Percentiles rank a stretch among this genome's conserved stretches.
Evolutionary conservation across 2,888 invertebrate species (phyloP).

Genomic region (Agonopterix subpropinquella): DNA sequence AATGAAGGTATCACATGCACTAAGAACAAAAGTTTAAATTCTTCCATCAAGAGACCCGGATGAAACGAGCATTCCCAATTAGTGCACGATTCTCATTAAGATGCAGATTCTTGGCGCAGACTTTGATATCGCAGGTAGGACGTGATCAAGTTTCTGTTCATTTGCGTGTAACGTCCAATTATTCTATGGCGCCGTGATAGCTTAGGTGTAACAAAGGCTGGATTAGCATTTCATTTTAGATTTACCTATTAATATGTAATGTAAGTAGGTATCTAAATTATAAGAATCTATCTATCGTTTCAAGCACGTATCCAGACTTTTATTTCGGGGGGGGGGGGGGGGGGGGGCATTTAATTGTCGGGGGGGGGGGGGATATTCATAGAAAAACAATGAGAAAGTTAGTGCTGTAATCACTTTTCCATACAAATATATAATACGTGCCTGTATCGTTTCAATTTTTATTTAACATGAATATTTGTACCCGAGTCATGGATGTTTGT

Average conservation of each 20-base stretch:
- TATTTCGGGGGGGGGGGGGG: too few species aligned
- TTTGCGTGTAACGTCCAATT: constrained; percentile 33
- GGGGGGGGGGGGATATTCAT: too few species aligned
- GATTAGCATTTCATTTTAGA: not conserved
- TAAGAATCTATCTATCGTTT: too few species aligned
- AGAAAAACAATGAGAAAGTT: too few species aligned
- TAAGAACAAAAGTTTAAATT: constrained; percentile 40
- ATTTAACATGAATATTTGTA: too few species aligned
- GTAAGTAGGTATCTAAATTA: too few species aligned
- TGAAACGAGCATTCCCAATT: constrained; percentile 66
- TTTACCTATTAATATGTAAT: not conserved
- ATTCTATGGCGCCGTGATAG: constrained; percentile 12
- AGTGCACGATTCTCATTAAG: constrained; percentile 64
- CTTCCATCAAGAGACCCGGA: constrained; percentile 34
- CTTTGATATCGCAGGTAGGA: constrained; percentile 54
- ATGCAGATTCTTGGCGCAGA: constrained; percentile 58
- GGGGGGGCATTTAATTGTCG: too few species aligned
- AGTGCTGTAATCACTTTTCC: too few species aligned
- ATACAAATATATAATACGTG: too few species aligned
- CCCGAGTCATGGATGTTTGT: too few species aligned
- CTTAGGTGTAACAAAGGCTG: not conserved
- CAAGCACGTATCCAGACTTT: too few species aligned
- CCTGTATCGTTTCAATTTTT: too few species aligned
- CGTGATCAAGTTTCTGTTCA: constrained; percentile 61
- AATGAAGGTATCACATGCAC: constrained; percentile 19